Evolutionary conservation across 2,888 invertebrate species (phyloP).

Genomic region (Beris chalybata): DNA sequence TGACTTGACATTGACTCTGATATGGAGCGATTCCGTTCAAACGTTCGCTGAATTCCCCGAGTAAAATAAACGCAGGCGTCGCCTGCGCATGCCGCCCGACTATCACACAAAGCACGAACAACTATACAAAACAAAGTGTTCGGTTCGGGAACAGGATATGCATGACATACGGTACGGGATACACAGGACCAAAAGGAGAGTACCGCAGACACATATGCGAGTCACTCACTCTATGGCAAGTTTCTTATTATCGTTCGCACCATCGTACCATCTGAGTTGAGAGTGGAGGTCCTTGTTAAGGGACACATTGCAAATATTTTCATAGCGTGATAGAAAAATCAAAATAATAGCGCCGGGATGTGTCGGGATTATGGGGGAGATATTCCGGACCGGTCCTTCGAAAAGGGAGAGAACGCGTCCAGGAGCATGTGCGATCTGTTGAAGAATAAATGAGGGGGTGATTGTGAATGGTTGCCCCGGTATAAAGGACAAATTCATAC

Average conservation of each 20-base stretch:
- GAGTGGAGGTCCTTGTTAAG: slow-evolving; percentile 3
- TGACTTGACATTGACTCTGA: slow-evolving; percentile 18
- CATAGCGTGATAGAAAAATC: slow-evolving; percentile 21
- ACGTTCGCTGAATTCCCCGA: background rate
- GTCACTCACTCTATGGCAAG: background rate
- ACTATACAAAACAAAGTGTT: no score
- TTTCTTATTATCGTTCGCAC: background rate
- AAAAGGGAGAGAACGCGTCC: slow-evolving; percentile 1
- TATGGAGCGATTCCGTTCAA: background rate
- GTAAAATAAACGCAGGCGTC: no score
- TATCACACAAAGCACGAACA: no score
- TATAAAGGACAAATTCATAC: slow-evolving; percentile 8
- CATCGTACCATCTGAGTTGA: background rate
- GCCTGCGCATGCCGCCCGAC: no score
- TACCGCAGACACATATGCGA: background rate
- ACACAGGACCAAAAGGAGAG: background rate
- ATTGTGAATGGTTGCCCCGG: slow-evolving; percentile 14
- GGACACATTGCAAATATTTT: slow-evolving; percentile 18
- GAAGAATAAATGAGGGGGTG: background rate
- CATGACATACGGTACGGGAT: background rate
- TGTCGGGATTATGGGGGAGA: slow-evolving; percentile 19
- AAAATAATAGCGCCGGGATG: slow-evolving; percentile 18
- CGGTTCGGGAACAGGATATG: no score
- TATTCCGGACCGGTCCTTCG: slow-evolving; percentile 1
- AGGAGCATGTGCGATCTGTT: slow-evolving; percentile 23